Percentiles rank a stretch among this genome's conserved stretches.
phyloP scores from a whole-genome alignment of 2,113 vertebrate species.

The Malurus melanocephalus region DNA sequence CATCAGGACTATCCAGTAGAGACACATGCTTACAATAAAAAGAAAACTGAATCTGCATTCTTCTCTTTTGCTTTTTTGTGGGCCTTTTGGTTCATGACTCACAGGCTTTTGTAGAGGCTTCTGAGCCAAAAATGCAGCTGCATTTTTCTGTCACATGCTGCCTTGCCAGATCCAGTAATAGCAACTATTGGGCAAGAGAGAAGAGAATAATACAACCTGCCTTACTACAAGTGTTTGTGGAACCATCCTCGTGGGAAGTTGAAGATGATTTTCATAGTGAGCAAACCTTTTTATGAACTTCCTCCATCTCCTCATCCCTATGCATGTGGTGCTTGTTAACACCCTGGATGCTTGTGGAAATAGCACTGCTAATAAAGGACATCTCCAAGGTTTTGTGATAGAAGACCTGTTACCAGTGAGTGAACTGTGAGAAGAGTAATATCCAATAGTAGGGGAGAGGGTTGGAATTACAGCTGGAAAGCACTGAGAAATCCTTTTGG shows the following conservation, averaged over 20 bases:
- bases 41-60: slow-evolving; percentile 40
- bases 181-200: slow-evolving; percentile 32
- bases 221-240: not conserved
- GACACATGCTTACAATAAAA: slow-evolving; percentile 44
- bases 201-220: slow-evolving; percentile 25
- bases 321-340: not conserved
- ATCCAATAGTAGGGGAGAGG: not conserved
- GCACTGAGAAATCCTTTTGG: not conserved
- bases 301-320: not conserved
- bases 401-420: not conserved
- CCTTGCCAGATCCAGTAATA: slow-evolving; percentile 25
- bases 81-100: slow-evolving; percentile 34
- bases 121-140: slow-evolving; percentile 16
- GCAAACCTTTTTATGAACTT: not conserved
- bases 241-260: slow-evolving; percentile 21
- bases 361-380: not conserved
- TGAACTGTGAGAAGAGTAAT: not conserved
- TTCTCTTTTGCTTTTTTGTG: slow-evolving; percentile 57
- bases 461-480: not conserved
- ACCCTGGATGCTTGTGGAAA: not conserved
- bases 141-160: slow-evolving; percentile 48
- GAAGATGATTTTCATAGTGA: not conserved
- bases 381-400: not conserved
- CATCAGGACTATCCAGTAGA: not conserved
- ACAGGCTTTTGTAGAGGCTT: not conserved